Evolutionary conservation across 53 echinoderm and acorn worm genomes (phyloP).

Genomic region (Apostichopus leukothele): DNA sequence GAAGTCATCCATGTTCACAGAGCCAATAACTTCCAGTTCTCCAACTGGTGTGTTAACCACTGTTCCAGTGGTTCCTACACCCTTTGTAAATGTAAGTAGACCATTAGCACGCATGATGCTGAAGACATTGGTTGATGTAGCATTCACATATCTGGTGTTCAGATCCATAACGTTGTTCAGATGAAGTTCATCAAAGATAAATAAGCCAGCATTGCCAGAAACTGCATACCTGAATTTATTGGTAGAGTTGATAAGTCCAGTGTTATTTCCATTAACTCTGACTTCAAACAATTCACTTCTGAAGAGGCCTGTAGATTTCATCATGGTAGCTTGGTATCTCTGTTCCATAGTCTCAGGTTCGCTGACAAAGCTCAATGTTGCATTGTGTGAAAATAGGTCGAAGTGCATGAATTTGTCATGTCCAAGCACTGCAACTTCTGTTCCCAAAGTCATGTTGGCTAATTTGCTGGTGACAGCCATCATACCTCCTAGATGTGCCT

Average conservation of each 20-base stretch:
- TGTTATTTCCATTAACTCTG: not conserved
- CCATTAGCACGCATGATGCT: not conserved
- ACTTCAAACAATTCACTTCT: not conserved
- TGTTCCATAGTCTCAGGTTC: not conserved
- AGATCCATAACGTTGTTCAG: not conserved
- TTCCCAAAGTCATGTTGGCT: slow-evolving; percentile 56
- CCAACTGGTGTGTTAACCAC: slow-evolving; percentile 15
- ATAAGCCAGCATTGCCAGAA: slow-evolving; percentile 11
- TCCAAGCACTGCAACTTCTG: slow-evolving; percentile 54
- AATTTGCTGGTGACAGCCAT: slow-evolving; percentile 53
- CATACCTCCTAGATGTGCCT: not conserved
- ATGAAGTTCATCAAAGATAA: not conserved
- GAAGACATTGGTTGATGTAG: slow-evolving; percentile 22
- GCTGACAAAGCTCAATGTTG: not conserved
- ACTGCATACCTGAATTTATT: not conserved
- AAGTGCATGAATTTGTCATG: slow-evolving; percentile 35
- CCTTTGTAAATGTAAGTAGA: not conserved
- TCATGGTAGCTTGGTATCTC: slow-evolving; percentile 4
- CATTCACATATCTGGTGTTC: slow-evolving; percentile 12
- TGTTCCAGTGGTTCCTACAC: not conserved
- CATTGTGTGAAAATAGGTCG: slow-evolving; percentile 11
- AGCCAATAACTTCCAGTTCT: not conserved
- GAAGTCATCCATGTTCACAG: not conserved
- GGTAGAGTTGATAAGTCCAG: slow-evolving; percentile 31
- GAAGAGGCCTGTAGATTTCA: slow-evolving; percentile 22